phyloP scores from a whole-genome alignment of 1,140 invertebrate genomes.

The Cepaea nemoralis region DNA sequence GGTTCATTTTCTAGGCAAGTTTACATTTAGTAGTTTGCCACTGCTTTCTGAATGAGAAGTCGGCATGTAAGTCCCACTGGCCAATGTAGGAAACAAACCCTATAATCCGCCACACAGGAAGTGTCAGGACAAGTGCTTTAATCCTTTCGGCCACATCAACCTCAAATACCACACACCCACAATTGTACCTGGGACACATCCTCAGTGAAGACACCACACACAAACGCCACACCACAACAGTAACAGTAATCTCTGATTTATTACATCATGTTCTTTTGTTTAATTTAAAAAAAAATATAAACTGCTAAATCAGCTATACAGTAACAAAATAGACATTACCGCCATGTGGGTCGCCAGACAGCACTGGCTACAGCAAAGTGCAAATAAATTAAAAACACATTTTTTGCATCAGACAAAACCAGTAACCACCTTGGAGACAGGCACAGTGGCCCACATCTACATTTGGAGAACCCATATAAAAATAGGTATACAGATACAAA shows the following conservation, averaged over 20 bases:
- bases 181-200: too few relatives aligned
- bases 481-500: neutral
- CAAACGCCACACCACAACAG: neutral
- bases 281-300: neutral
- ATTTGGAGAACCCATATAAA: neutral
- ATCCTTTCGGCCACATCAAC: too few relatives aligned
- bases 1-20: too few relatives aligned
- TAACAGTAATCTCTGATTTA: neutral
- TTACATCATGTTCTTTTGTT: neutral
- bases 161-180: too few relatives aligned
- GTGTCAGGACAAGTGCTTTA: too few relatives aligned
- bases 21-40: too few relatives aligned
- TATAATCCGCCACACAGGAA: too few relatives aligned
- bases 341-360: neutral
- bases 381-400: slow-evolving; percentile 15
- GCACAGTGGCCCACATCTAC: neutral
- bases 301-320: slow-evolving; percentile 1
- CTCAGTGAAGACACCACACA: too few relatives aligned
- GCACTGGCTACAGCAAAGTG: neutral
- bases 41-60: too few relatives aligned
- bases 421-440: neutral
- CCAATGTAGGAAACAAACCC: too few relatives aligned
- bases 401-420: neutral
- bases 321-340: neutral
- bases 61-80: too few relatives aligned